phyloP scores from a whole-genome alignment of 2,888 invertebrate genomes.

The Ochropacha duplaris region DNA sequence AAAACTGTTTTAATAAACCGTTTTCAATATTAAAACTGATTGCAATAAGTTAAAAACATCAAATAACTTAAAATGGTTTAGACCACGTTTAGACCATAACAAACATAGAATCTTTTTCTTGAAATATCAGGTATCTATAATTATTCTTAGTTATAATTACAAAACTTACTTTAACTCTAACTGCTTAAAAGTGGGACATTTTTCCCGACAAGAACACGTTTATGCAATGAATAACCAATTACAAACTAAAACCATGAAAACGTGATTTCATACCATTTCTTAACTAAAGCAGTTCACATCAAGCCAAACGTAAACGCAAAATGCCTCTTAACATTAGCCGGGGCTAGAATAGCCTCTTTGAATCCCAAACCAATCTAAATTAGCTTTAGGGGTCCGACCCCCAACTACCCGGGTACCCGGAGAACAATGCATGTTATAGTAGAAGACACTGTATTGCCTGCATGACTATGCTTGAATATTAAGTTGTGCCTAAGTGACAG shows the following conservation, averaged over 20 bases:
- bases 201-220: background rate
- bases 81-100: no score
- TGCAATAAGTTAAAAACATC: no score
- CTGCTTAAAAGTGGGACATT: background rate
- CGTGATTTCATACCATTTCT: background rate
- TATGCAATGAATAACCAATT: background rate
- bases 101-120: no score
- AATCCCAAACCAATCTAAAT: conserved; percentile 1
- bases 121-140: no score
- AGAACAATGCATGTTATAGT: conserved; percentile 9
- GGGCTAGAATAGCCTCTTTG: background rate
- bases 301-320: background rate
- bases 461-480: conserved; percentile 31
- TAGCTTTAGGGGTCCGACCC: background rate
- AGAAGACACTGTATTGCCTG: conserved; percentile 18
- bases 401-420: background rate
- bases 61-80: no score
- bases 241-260: background rate
- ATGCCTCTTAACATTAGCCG: background rate
- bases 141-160: no score
- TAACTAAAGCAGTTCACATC: background rate
- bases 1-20: no score
- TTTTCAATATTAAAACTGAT: no score
- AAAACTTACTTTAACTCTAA: background rate
- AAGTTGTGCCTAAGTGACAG: conserved; percentile 34